Percentiles rank a stretch among this genome's conserved stretches.
These are phyloP conservation scores for Rhagologus leucostigma DNA, from an alignment of 2,113 vertebrate species.

Conservation along the genomic window DNA sequence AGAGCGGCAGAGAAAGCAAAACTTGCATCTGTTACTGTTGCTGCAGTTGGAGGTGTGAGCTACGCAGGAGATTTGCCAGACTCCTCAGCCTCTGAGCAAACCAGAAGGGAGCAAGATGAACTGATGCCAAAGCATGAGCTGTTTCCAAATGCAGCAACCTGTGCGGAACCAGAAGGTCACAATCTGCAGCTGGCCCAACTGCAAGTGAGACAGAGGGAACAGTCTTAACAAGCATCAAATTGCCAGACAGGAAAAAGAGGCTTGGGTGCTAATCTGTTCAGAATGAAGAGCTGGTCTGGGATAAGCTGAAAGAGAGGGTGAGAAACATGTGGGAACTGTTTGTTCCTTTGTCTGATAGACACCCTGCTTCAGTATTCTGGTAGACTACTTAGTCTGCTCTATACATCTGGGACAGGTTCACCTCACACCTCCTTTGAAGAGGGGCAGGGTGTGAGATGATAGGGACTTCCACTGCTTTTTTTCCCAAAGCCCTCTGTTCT, in stretches of 20 bases:
- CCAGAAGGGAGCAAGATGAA: slow-evolving; percentile 39
- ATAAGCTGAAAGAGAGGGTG: background rate
- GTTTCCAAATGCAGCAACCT: slow-evolving; percentile 46
- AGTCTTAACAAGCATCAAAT: background rate
- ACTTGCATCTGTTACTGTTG: slow-evolving; percentile 38
- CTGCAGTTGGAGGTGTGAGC: slow-evolving; percentile 32
- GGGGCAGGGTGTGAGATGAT: background rate
- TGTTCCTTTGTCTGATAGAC: background rate
- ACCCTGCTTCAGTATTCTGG: background rate
- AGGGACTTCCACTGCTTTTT: background rate
- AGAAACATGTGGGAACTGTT: slow-evolving; percentile 6
- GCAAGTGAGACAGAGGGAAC: slow-evolving; percentile 3
- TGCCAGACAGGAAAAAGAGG: slow-evolving; percentile 32
- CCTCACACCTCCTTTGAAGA: background rate
- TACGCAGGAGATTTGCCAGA: slow-evolving; percentile 35
- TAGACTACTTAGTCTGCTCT: background rate
- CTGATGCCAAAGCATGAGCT: slow-evolving; percentile 19
- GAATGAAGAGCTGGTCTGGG: background rate
- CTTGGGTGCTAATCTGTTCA: slow-evolving; percentile 31
- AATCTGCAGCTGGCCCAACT: slow-evolving; percentile 26
- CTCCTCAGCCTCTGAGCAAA: background rate
- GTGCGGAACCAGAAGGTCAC: slow-evolving; percentile 59
- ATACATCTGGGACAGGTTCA: background rate
- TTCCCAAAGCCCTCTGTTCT: background rate
- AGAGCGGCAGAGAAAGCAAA: slow-evolving; percentile 11